A percentile compares a stretch with the other conserved stretches of the same genome.
Evolutionary conservation across 2,113 vertebrate genomes (phyloP).

Genomic region (Paradisaea rubra): DNA sequence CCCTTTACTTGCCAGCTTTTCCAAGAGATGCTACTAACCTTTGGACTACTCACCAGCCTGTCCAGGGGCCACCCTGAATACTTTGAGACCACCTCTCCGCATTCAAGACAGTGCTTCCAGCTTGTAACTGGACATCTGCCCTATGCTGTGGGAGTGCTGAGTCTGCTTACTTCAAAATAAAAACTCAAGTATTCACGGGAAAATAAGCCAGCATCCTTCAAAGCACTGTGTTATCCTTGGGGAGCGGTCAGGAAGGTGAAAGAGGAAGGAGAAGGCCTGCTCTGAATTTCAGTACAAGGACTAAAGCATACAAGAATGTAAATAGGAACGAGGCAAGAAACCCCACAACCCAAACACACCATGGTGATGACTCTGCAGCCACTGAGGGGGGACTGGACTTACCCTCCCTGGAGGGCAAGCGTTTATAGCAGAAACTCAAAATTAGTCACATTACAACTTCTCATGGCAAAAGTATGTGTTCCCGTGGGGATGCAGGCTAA

Average conservation of each 20-base stretch:
- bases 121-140: background rate
- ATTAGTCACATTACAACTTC: slow-evolving; percentile 63
- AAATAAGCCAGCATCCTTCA: background rate
- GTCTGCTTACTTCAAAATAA: background rate
- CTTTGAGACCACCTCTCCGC: background rate
- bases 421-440: slow-evolving; percentile 60
- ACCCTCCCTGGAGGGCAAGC: background rate
- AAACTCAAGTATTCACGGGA: background rate
- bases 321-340: background rate
- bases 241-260: background rate
- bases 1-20: background rate
- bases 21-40: background rate
- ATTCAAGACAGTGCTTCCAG: background rate
- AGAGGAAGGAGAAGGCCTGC: background rate
- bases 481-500: slow-evolving; percentile 35
- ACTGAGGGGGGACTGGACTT: background rate
- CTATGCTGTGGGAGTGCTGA: background rate
- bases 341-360: background rate
- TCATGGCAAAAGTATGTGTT: slow-evolving; percentile 59
- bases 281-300: background rate
- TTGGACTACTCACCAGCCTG: background rate
- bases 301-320: background rate
- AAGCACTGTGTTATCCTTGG: background rate
- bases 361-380: background rate
- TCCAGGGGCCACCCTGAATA: background rate